Base-by-base conservation (phyloP, 1,140 invertebrate genomes). In the Riptortus pedestris region DNA sequence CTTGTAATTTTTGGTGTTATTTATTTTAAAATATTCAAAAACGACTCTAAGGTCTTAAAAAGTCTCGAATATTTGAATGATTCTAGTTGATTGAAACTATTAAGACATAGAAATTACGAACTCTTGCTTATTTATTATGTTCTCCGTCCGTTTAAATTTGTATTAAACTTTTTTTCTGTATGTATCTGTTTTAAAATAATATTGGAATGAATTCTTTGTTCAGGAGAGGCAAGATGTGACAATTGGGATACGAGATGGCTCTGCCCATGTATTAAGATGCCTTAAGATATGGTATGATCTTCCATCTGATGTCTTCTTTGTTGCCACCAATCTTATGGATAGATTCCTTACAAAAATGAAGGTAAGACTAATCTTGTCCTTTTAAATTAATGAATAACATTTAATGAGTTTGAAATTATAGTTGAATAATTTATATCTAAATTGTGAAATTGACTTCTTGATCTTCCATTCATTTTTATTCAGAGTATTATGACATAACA, bases 241-340 rank as follows among this genome's bases (percentile, higher is more conserved):
- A 38, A 81, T 81, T 61, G 83, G 82, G 22, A 84, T 84, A 52
- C 78, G 87, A 2, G 86, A 89, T 75, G 85, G 84, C 55, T 85
- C 86, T 1, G 86, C 85, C 7, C 85, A 88, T 73, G 85, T 88
- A 67, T 76, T 90, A 69, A 80, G 87, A 64, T 89, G 86, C 72
- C 78, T 90, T 43, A 90, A 89, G 75, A 83, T 88, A 66, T 88
- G 87, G 86, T 90, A 86, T 72, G 86, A 89, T 72, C 73, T 88
- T 69, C 85, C 87, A 3, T 82, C 84, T 12, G 85, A 88, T 67
- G 85, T 87, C 16, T 81, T 89, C 65, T 84, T 89, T 72, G 80
- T 83, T 64, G 86, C 86, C 55, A 82, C 88, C 72, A 88, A 85
- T 73, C 72, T 87, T 63, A 85, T 89, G 73, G 87, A 90, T 73